Evolutionary conservation across 2,113 vertebrate species (phyloP), one percentile per base, ranked within the genome.

Genomic region (Rhinogobius similis): DNA sequence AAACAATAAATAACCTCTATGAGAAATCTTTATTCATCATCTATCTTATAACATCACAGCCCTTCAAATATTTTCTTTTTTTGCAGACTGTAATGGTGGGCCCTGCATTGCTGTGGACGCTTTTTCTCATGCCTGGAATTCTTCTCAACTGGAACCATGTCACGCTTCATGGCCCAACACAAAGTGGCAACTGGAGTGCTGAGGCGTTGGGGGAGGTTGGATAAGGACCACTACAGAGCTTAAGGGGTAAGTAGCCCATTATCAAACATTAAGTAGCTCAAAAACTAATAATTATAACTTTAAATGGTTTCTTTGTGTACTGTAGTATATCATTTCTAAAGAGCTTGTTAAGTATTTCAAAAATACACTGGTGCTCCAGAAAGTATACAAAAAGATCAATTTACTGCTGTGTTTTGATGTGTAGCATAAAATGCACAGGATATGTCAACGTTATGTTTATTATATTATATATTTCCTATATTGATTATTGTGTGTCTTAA

Each of bases 201-300:
- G 58, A 58, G 23, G 52, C 18, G 58, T n/a, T 36, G 58, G 29
- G 56, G 29, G 58, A 36, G 29, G 58, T 61, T 36, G 58, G 58
- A 61, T 61, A 61, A 9, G 10, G 58, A 61, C 62, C 18, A 13
- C 36, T 72, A 5, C 12, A 36, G 4, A 21, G 38, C 20, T 56
- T 12, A 56, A 23, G 58, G 70, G 44, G 39, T 73, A 67, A 67
- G 50, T 61, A 14, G 16, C 64, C 32, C 32, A 73, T 73, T 24
- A 41, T 23, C 55, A 18, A 32, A 67, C 38, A 62, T 66, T 66
- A 58, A 67, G 52, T 62, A n/a, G 21, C 32, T 8, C 20, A 50
- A 43, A 16, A 32, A 62, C 20, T 21, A 62, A 52, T 53, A 48
- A 52, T 73, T 32, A 67, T 52, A 18, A 67, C 21, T n/a, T 53